These are phyloP conservation scores for Oconnorella tubifera DNA, from an alignment of 2,888 invertebrate genomes.

Conservation along the genomic window DNA sequence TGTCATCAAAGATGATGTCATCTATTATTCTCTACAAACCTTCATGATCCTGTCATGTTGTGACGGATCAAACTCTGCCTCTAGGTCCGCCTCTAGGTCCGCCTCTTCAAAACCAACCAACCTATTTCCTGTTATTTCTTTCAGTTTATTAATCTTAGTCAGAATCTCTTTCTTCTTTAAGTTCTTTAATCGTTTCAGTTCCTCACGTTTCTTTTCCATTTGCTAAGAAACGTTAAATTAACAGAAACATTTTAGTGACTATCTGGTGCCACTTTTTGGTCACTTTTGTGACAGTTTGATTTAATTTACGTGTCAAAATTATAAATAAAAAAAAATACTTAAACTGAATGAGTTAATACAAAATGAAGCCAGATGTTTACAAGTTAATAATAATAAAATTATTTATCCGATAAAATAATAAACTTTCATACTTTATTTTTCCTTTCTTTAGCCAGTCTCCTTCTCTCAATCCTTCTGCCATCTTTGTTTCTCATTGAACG, in stretches of 20 bases:
- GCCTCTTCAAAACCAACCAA: slow-evolving; percentile 67
- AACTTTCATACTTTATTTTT: slow-evolving; percentile 47
- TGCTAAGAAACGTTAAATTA: slow-evolving; percentile 38
- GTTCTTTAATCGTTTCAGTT: slow-evolving; percentile 80
- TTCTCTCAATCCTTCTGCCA: slow-evolving; percentile 72
- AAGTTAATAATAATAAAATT: no score
- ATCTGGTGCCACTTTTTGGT: no score
- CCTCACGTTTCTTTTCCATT: slow-evolving; percentile 76
- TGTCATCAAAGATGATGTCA: no score
- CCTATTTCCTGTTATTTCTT: slow-evolving; percentile 73
- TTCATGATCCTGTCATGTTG: slow-evolving; percentile 81
- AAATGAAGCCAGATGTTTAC: no score
- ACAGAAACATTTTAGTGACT: no score
- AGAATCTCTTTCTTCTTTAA: slow-evolving; percentile 84
- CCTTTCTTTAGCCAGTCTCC: slow-evolving; percentile 63
- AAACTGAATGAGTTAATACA: no score
- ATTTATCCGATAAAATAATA: no score
- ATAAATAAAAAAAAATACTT: no score
- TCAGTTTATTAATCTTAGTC: slow-evolving; percentile 79
- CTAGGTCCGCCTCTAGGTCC: slow-evolving; percentile 70
- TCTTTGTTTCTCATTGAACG: slow-evolving; percentile 77
- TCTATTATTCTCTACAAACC: no score
- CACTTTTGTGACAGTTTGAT: no score
- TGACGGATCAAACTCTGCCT: slow-evolving; percentile 77
- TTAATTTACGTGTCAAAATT: no score